phyloP scores from a whole-genome alignment of 2,113 vertebrate genomes.

The Colius striatus region DNA sequence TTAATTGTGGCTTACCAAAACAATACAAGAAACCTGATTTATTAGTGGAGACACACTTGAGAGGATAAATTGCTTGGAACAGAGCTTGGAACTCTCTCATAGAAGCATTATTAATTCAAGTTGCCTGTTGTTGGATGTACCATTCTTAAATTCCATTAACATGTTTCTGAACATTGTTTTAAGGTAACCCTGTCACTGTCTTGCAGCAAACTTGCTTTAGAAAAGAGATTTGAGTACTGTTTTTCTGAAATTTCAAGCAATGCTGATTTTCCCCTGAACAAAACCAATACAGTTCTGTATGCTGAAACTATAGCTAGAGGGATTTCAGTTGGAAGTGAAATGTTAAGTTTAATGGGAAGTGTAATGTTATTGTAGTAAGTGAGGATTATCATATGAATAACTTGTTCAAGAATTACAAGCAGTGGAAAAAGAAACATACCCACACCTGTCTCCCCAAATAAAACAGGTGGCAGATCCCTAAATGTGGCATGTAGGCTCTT shows the following conservation, averaged over 20 bases:
- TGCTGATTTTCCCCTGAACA: neutral
- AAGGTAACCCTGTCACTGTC: neutral
- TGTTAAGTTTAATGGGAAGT: neutral
- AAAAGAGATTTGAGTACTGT: neutral
- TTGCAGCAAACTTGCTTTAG: neutral
- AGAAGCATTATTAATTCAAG: neutral
- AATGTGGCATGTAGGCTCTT: neutral
- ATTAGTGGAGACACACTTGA: neutral
- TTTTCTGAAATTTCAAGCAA: neutral
- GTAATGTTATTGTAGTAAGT: neutral
- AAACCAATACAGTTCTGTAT: neutral
- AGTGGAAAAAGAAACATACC: neutral
- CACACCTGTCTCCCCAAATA: neutral
- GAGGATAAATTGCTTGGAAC: neutral
- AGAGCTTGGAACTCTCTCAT: neutral
- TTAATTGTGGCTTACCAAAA: neutral
- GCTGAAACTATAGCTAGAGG: neutral
- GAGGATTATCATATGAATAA: neutral
- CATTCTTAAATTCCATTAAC: neutral
- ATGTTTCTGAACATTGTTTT: neutral
- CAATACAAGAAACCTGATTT: neutral
- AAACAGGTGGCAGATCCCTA: neutral
- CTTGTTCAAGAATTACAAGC: neutral
- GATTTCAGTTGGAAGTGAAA: neutral
- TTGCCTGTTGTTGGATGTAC: neutral